Evolutionary conservation across 1,140 invertebrate genomes (phyloP), one percentile per base, ranked within the genome.

Genomic region (Drosophila quadrilineata): DNA sequence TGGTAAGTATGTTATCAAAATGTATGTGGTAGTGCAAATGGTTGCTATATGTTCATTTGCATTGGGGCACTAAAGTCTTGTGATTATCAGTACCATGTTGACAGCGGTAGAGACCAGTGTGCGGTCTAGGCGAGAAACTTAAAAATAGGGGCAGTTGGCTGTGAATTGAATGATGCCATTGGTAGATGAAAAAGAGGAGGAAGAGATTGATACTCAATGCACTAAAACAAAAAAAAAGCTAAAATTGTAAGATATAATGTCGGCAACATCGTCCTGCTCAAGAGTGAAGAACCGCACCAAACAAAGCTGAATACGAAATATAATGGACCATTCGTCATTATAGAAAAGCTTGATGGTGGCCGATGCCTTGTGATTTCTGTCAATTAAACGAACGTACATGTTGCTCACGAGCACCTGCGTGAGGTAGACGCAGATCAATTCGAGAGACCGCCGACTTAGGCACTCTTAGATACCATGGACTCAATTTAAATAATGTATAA

Each of bases 31-130:
- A 31, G 45, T 22, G 40, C 40, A 43, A 48, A 48, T 22, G 17
- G 45, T 10, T 48, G 45, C 45, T 17, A n/a, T n/a, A n/a, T n/a
- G n/a, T n/a, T n/a, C n/a, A 40, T 16, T 9, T 16, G 19, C 36
- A 33, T 33, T 8, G 31, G 14, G 31, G 33, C 33, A 19, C 8
- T 52, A 14, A 38, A 53, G 19, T 53, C 50, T 3, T 53, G 3
- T 53, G 35, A n/a, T 53, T n/a, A 28, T 53, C 22, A 53, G 49
- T 36, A 26, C 35, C 12, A 38, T 53, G 24, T 28, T 53, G 14
- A 53, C 35, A 2, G 49, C 49, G 9, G 31, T 53, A n/a, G 36
- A 29, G 16, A 21, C 19, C 2, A 36, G 19, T 8, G 8, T 36
- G n/a, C 31, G 48, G 24, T 50, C 48, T 16, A 36, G 33, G 31